Percentiles rank a stretch among this genome's conserved stretches.
phyloP scores from a whole-genome alignment of 2,888 invertebrate species.

The Archips xylosteana region DNA sequence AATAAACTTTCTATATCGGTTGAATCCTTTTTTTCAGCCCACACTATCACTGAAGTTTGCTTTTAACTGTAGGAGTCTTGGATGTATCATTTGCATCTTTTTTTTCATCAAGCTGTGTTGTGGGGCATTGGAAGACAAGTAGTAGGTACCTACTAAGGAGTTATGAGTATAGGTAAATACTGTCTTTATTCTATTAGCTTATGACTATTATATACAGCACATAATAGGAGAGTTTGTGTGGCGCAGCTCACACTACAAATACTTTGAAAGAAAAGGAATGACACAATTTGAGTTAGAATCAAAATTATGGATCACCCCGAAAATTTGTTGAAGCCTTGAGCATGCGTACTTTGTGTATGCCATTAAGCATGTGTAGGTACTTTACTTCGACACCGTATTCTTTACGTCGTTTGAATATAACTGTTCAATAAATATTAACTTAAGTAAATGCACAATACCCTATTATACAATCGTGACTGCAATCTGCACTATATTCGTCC shows the following conservation, averaged over 20 bases:
- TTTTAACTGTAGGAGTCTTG: not conserved
- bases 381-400: not conserved
- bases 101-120: not conserved
- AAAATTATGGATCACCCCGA: too few species aligned
- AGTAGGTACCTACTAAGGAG: too few species aligned
- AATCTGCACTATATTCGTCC: conserved; percentile 57
- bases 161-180: too few species aligned
- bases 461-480: conserved; percentile 27
- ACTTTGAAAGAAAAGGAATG: not conserved
- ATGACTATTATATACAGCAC: too few species aligned
- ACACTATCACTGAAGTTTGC: conserved; percentile 17
- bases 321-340: too few species aligned
- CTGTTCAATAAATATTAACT: not conserved
- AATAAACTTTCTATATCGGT: conserved; percentile 32
- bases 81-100: not conserved
- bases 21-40: conserved; percentile 20
- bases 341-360: too few species aligned
- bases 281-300: not conserved
- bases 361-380: too few species aligned
- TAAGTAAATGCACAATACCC: not conserved
- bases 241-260: too few species aligned
- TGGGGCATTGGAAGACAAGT: too few species aligned
- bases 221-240: too few species aligned
- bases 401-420: not conserved
- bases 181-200: too few species aligned